A percentile compares a stretch with the other conserved stretches of the same genome.
Conservation (phyloP, 2,888 invertebrate genomes). For the Diplazon laetatorius region DNA sequence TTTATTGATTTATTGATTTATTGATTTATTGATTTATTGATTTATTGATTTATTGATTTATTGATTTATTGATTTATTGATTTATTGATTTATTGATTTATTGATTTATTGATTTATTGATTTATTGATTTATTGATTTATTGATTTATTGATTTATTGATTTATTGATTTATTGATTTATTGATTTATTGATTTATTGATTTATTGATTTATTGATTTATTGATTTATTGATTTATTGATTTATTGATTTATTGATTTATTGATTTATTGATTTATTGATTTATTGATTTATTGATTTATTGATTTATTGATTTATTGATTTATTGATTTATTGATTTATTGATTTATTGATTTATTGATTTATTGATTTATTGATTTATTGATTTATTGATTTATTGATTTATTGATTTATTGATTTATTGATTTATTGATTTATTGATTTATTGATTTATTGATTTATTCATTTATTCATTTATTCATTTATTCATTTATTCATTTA, state of each 20-base stretch:
- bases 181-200: constrained; percentile 75
- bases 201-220: background rate
- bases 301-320: constrained; percentile 75
- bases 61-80: constrained; percentile 75
- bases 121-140: background rate
- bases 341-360: constrained; percentile 75
- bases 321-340: background rate
- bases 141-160: constrained; percentile 75
- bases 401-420: background rate
- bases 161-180: background rate
- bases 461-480: background rate
- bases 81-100: background rate
- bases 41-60: background rate
- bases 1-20: background rate
- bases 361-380: background rate
- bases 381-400: constrained; percentile 75
- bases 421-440: constrained; percentile 77
- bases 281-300: background rate
- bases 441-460: too few relatives aligned
- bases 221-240: constrained; percentile 75
- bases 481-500: constrained; percentile 38
- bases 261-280: constrained; percentile 75
- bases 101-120: constrained; percentile 75
- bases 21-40: constrained; percentile 75
- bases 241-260: background rate